Evolutionary conservation across 2,888 invertebrate genomes (phyloP), one percentile per base, ranked within the genome.

Genomic region (Drosophila meridiana): DNA sequence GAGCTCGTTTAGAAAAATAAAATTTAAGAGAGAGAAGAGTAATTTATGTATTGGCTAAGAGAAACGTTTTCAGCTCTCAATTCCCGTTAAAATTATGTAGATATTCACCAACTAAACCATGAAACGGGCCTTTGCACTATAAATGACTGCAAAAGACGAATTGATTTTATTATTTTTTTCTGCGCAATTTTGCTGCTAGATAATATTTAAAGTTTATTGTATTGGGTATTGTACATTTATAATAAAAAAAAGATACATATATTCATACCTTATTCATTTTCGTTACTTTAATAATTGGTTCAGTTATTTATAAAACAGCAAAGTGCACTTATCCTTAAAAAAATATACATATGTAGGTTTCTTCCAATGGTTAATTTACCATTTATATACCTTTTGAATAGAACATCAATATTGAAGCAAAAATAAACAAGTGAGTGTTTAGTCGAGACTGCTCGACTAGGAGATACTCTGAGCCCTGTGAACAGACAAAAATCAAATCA

Each of bases 41-140:
- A 28, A 13, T 11, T 38, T 48, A 30, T 48, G 48, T 14, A 48
- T 30, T 28, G 32, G 42, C n/a, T 43, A 50, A 64, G 64, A 42
- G 42, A 65, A 42, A 42, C 28, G 4, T 42, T 1, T 13, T n/a
- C 9, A n/a, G 40, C 34, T 20, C 28, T 14, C 26, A 28, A 38
- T 8, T 14, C 13, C 14, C 11, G 2, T 55, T 9, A 5, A 26
- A 28, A 14, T 26, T 38, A 28, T 14, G 26, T 60, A 34, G 2
- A 34, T 59, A 28, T 30, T 48, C 30, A 30, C 28, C 5, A 30
- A 8, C 32, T 14, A 13, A 11, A n/a, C 6, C 6, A 0, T 45
- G 14, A 7, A 47, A 38, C 36, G 28, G 13, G 20, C 40, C 42
- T 13, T n/a, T 43, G 9, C 11, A 4, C 13, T 14, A 30, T 30